Evolutionary conservation across 2,888 invertebrate genomes (phyloP), one percentile per base, ranked within the genome.

Genomic region (Empis livida): DNA sequence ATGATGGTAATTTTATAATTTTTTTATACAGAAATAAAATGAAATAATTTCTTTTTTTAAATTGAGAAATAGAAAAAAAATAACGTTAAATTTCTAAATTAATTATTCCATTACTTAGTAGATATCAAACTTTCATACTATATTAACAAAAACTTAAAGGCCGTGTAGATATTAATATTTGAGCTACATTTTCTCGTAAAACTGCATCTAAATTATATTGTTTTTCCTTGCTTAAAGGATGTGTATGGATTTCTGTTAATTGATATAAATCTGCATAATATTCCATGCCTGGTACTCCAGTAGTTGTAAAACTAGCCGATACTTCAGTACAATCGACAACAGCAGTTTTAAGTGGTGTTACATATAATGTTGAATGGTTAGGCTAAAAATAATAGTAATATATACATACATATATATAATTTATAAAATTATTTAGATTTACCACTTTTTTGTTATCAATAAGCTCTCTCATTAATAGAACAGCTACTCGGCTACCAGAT

Each of bases 261-360:
- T 83, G 78, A 63, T 80, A 82, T 2, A 87, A 68, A 61, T 88
- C 88, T 0, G 85, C 80, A 57, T 77, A 82, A 62, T 82, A 88
- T 44, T 66, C 63, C 59, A 69, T 67, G 48, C 67, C 68, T 0
- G 62, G 47, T 11, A 68, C 59, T 13, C 66, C 68, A 4, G 64
- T 55, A 0, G 76, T 73, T 45, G 69, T 75, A 55, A 87, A 84
- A 53, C 80, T 78, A 10, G 79, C 76, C 42, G 82, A 80, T 35
- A 85, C 78, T 63, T 92, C 91, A 1, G 83, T 82, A 56, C 84
- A 84, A 51, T 82, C 79, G 40, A 90, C 75, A 10, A 82, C 70
- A 5, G 72, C 65, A 0, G 85, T 77, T 51, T 76, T 74, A n/a
- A 79, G 71, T 0, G 88, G 87, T 0, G 82, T 86, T 4, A 82